Base-by-base conservation (phyloP, 2,797 vertebrate species). In the Gobio occitaniae region DNA sequence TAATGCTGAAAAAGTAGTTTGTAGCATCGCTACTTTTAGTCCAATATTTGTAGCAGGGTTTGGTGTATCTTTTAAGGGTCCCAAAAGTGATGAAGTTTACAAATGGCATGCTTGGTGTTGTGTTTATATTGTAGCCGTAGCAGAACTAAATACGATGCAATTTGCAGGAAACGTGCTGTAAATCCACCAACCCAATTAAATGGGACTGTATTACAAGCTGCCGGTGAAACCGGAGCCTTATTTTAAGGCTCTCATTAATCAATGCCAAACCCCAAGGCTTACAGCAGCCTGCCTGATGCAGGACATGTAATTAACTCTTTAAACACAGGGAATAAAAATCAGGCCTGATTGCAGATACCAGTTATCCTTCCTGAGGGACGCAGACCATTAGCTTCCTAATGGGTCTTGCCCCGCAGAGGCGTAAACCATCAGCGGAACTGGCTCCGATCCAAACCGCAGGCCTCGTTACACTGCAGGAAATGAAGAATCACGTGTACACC, bases 271-370 rank as follows among this genome's bases (percentile, higher is more conserved):
- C 77, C 80, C 79, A 17, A 65, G 16, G 66, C 63, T 56, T 77
- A 52, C 71, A 59, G 82, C 56, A 71, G 77, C 54, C 41, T 19
- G 21, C 74, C 68, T 66, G 41, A 83, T 81, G 66, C 74, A 32
- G 77, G 91, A 74, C 88, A 85, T 7, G 80, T 74, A 91, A 90
- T 93, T 93, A 94, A 95, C 93, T 93, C 91, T 87, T 88, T 88
- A 87, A 89, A 90, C 86, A 91, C 86, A 80, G 61, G 76, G 86
- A 92, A 89, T 87, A 85, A 89, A 89, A 78, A 88, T 85, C 85
- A 85, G 84, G 86, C 87, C 84, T 92, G 91, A 93, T 94, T 91
- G 85, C 36, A 77, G 89, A 90, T 91, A 90, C 90, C 92, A 91
- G 88, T 89, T 90, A 92, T 94, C 89, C 86, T 89, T 91, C 83